Evolutionary conservation across 2,797 vertebrate genomes (phyloP), one percentile per base, ranked within the genome.

Genomic region (Danionella dracula): DNA sequence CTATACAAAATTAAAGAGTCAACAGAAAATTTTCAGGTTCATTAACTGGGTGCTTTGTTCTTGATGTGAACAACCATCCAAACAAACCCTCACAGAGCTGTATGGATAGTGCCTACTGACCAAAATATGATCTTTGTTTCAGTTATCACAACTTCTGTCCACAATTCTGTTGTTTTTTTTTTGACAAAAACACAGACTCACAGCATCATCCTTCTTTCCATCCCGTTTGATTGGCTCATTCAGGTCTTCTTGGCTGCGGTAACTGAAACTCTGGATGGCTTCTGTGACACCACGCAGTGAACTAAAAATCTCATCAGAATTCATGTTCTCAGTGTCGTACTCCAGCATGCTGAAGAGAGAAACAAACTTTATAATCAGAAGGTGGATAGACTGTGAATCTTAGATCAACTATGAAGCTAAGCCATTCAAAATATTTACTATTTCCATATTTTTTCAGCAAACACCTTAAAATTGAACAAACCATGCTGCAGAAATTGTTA

Each of bases 241-340:
- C 70, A 98, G 88, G 84, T 98, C 96, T 77, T 98, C 96, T 82
- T 98, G 95, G 79, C 95, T 99, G 70, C 93, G 92, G 83, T 94
- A 97, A 88, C 95, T 96, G 82, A 95, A 99, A 79, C 94, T 98
- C 84, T 97, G 94, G 76, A 99, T 99, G 2, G 96, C 95, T 84
- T 99, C 94, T 4, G 95, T 96, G 78, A 98, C 95, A 1, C 96
- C 96, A 32, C 95, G 95, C 75, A 99, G 87, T n/a, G 96, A 99
- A 83, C 95, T 97, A 85, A 97, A 98, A 88, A 99, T 97, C 88
- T 99, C 95, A 58, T 99, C 96, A 1, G 95, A 95, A 83, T 98
- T 98, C 91, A 98, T 90, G 86, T 98, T 98, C 86, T 98, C 96
- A 0, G 95, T 96, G 84, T 97, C 95, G 49, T 96, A 97, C 83